Percentiles rank a stretch among this genome's conserved stretches.
Evolutionary conservation across 53 echinoderm and acorn worm genomes (phyloP).

Genomic region (Mesocentrotus franciscanus): DNA sequence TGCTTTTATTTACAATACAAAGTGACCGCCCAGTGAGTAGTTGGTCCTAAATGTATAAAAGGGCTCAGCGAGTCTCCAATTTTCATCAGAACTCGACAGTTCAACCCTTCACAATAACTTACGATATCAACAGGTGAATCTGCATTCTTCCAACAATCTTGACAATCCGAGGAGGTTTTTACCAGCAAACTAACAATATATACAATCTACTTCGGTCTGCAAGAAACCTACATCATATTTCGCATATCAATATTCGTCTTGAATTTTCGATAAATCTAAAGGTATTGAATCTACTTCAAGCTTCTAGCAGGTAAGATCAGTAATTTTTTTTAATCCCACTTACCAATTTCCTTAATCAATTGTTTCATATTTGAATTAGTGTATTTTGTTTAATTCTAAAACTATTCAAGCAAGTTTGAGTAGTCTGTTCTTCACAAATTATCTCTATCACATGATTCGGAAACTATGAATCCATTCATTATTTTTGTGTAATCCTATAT

Average conservation of each 20-base stretch:
- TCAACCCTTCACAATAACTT: not conserved
- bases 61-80: not conserved
- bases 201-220: not conserved
- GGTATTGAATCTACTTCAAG: not conserved
- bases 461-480: too few relatives aligned
- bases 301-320: not conserved
- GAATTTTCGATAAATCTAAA: not conserved
- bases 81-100: not conserved
- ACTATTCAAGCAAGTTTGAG: too few relatives aligned
- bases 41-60: not conserved
- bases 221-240: not conserved
- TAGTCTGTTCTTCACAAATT: too few relatives aligned
- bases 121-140: not conserved
- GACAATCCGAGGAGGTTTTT: not conserved
- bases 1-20: not conserved
- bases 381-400: not conserved
- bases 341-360: not conserved
- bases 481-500: too few relatives aligned
- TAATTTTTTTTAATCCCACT: not conserved
- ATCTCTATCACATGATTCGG: too few relatives aligned
- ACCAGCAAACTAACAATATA: not conserved
- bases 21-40: slow-evolving; percentile 32
- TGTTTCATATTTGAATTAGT: not conserved
- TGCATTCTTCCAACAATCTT: not conserved
- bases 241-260: not conserved